These are phyloP conservation scores for Polypterus senegalus DNA, from an alignment of 2,113 vertebrate genomes.

Conservation along the genomic window DNA sequence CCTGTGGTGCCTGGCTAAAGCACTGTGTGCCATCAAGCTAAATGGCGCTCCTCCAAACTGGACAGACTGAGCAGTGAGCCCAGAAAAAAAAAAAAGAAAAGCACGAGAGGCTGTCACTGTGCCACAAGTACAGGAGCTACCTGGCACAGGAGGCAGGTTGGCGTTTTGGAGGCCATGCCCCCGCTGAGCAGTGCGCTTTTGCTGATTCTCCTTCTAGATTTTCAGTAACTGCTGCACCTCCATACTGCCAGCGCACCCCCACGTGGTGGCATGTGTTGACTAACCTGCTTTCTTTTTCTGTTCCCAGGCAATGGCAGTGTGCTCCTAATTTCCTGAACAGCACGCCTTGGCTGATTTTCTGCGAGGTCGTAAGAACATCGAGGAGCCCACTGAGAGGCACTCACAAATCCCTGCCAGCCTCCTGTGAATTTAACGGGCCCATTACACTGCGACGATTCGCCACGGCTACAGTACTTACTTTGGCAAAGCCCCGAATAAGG, in stretches of 20 bases:
- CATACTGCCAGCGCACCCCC: slow-evolving; percentile 16
- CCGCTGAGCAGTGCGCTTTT: slow-evolving; percentile 9
- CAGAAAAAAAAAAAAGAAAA: too few relatives aligned
- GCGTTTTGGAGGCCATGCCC: background rate
- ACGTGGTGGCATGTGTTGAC: slow-evolving; percentile 20
- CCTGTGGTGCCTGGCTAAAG: too few relatives aligned
- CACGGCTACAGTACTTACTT: background rate
- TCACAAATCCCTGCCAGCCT: slow-evolving; percentile 1
- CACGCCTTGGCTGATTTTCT: slow-evolving; percentile 3
- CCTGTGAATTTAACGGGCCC: slow-evolving; percentile 1
- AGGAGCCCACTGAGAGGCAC: slow-evolving; percentile 7
- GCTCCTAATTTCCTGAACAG: slow-evolving; percentile 26
- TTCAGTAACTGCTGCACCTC: slow-evolving; percentile 18
- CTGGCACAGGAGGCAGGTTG: too few relatives aligned
- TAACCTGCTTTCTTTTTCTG: slow-evolving; percentile 16
- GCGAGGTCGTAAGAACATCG: background rate
- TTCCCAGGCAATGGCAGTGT: slow-evolving; percentile 6
- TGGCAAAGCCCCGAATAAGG: background rate
- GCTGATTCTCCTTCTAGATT: slow-evolving; percentile 18
- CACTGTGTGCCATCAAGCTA: too few relatives aligned
- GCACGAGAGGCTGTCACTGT: too few relatives aligned
- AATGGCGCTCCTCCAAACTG: too few relatives aligned
- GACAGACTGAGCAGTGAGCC: too few relatives aligned
- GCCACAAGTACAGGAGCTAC: too few relatives aligned
- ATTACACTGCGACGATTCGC: slow-evolving; percentile 1